A percentile compares a stretch with the other conserved stretches of the same genome.
Evolutionary conservation across 2,113 vertebrate species (phyloP).

Genomic region (Procavia capensis): DNA sequence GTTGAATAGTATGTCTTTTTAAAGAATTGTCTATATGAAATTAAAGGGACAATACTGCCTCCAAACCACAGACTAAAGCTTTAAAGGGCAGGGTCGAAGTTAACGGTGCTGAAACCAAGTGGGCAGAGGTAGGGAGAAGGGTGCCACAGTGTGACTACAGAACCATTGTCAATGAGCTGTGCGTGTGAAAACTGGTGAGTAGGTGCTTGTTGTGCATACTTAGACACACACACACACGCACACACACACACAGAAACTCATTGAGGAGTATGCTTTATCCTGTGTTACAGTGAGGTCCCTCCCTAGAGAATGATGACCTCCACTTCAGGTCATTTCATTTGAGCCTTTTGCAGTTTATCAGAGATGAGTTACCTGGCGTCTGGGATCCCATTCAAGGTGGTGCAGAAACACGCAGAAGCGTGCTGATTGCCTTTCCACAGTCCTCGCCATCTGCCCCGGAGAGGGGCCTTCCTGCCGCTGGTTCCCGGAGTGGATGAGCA

Average conservation of each 20-base stretch:
- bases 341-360: constrained; percentile 26
- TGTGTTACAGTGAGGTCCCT: not conserved
- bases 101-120: not conserved
- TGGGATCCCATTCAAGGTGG: not conserved
- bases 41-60: not conserved
- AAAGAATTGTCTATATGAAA: not conserved
- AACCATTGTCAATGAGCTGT: too few relatives aligned
- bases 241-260: too few relatives aligned
- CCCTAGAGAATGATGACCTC: not conserved
- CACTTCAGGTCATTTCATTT: not conserved
- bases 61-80: not conserved
- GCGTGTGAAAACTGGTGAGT: not conserved
- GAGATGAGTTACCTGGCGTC: not conserved
- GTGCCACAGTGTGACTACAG: not conserved
- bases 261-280: not conserved
- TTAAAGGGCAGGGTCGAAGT: not conserved
- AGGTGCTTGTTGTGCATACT: not conserved
- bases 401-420: not conserved
- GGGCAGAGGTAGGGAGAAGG: not conserved
- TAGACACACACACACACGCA: too few relatives aligned
- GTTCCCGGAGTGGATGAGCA: not conserved
- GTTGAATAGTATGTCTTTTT: not conserved
- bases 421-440: not conserved
- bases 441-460: not conserved
- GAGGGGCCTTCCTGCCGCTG: not conserved